Evolutionary conservation across 2,888 invertebrate species (phyloP).

Genomic region (Leistus spinibarbis): DNA sequence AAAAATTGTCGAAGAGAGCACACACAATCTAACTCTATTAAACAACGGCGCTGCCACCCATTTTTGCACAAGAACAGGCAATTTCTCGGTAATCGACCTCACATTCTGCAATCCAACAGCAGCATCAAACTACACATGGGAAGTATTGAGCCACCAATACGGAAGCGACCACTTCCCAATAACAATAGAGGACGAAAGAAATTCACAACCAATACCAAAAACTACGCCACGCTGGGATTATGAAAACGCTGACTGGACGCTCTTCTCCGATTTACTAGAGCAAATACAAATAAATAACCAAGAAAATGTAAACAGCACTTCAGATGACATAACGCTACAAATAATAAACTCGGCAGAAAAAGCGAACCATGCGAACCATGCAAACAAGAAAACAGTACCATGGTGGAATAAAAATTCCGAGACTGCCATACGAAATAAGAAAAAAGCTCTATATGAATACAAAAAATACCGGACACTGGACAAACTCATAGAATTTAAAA

Average conservation of each 20-base stretch:
- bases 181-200: not conserved
- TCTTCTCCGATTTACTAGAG: not conserved
- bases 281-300: not conserved
- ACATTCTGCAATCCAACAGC: slow-evolving; percentile 7
- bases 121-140: slow-evolving; percentile 7
- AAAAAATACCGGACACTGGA: not conserved
- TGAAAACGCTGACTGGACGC: not conserved
- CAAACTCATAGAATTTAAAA: slow-evolving; percentile 6
- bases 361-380: not conserved
- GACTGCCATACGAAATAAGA: not conserved
- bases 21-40: not conserved
- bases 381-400: not conserved
- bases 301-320: not conserved
- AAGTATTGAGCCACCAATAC: not conserved
- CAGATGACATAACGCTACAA: not conserved
- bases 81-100: slow-evolving; percentile 15
- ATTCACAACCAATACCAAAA: not conserved
- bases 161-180: slow-evolving; percentile 15
- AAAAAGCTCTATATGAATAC: not conserved
- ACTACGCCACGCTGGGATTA: not conserved
- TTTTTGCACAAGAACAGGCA: slow-evolving; percentile 8
- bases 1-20: slow-evolving; percentile 39
- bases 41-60: not conserved
- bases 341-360: slow-evolving; percentile 5
- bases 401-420: slow-evolving; percentile 19